Base-by-base conservation (phyloP, 1,140 invertebrate genomes). In the Zaprionus ghesquierei region DNA sequence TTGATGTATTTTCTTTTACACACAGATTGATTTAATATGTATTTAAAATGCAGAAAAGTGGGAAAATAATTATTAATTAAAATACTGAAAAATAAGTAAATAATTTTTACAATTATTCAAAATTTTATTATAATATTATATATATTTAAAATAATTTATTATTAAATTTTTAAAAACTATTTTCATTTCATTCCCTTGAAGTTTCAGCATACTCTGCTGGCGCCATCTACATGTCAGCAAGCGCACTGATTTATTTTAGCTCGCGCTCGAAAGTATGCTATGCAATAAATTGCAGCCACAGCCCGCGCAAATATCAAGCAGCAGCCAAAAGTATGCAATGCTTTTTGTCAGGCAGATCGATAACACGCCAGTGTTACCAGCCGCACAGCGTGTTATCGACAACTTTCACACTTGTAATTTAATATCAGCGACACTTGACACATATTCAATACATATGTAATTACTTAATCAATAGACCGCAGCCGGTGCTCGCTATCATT, bases 171-270 rank as follows among this genome's bases (percentile, higher is more conserved):
- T n/a, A n/a, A n/a, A n/a, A n/a, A n/a, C n/a, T n/a, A n/a, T n/a
- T n/a, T n/a, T n/a, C n/a, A n/a, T n/a, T n/a, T n/a, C n/a, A n/a
- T n/a, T n/a, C n/a, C n/a, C n/a, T n/a, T n/a, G n/a, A n/a, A n/a
- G n/a, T n/a, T n/a, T n/a, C n/a, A n/a, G n/a, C n/a, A n/a, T n/a
- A n/a, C n/a, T n/a, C n/a, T n/a, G n/a, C 20, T 33, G 10, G 38
- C 59, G 59, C 66, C 66, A 69, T 63, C 66, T 69, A 63, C 2
- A 35, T 4, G 15, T 44, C 58, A 35, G 9, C 3, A 1, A 4
- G 0, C 9, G 12, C 13, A 38, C n/a, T 15, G 1, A 38, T 0
- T 6, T 12, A 8, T n/a, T 38, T 8, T 2, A 5, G 5, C 2
- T 3, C 3, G 22, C 66, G 38, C 50, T 3, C 13, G 10, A 49